Percentiles rank a stretch among this genome's conserved stretches.
Evolutionary conservation across 64 coral and sea anemone genomes (phyloP).

Genomic region (Pocillopora damicornis): DNA sequence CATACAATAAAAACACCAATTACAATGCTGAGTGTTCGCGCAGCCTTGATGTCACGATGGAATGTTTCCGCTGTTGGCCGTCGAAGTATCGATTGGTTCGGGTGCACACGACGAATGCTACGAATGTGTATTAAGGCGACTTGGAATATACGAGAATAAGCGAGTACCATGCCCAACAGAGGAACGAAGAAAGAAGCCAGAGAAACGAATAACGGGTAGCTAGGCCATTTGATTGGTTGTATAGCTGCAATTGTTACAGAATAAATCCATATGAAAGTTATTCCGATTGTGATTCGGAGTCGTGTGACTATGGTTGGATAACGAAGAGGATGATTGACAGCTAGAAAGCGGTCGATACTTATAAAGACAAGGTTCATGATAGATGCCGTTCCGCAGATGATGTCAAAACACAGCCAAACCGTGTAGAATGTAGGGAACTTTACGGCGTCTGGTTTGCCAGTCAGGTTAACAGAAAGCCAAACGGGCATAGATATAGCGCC

Average conservation of each 20-base stretch:
- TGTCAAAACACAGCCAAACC: constrained; percentile 64
- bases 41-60: constrained; percentile 58
- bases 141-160: constrained; percentile 70
- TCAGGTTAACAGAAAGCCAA: constrained; percentile 54
- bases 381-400: constrained; percentile 63
- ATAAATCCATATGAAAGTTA: constrained; percentile 62
- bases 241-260: constrained; percentile 50
- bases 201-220: constrained; percentile 56
- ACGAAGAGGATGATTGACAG: constrained; percentile 51
- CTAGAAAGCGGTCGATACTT: constrained; percentile 64
- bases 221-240: constrained; percentile 35
- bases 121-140: constrained; percentile 60
- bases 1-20: constrained; percentile 59
- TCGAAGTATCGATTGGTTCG: constrained; percentile 8
- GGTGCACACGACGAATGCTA: constrained; percentile 43
- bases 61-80: constrained; percentile 21
- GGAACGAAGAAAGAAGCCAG: constrained; percentile 68
- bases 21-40: constrained; percentile 65
- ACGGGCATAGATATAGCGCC: constrained; percentile 62
- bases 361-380: constrained; percentile 82
- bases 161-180: constrained; percentile 51
- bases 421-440: constrained; percentile 43
- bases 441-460: constrained; percentile 31
- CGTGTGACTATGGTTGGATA: constrained; percentile 57
- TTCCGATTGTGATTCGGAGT: constrained; percentile 18